These are phyloP conservation scores for Limnothrissa miodon DNA, from an alignment of 2,113 vertebrate species.

Conservation along the genomic window DNA sequence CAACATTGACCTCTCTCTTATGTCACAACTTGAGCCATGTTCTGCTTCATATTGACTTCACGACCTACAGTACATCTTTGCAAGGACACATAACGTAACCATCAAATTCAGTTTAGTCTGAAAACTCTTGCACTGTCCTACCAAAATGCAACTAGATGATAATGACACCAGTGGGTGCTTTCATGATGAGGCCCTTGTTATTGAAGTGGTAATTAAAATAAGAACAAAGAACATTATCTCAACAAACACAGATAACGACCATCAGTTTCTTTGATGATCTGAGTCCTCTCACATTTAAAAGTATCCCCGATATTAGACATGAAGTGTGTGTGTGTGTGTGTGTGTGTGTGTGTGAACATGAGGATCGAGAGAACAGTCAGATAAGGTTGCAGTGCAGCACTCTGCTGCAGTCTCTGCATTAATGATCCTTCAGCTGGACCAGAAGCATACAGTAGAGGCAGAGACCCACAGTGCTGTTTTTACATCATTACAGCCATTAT, in stretches of 20 bases:
- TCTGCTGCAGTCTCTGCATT: conserved; percentile 4
- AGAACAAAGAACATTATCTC: no score
- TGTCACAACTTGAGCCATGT: background rate
- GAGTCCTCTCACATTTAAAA: background rate
- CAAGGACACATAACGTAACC: background rate
- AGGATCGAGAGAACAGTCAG: no score
- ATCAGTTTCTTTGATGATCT: background rate
- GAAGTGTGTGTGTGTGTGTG: background rate
- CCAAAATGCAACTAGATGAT: background rate
- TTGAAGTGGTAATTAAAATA: no score
- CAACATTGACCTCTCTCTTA: background rate
- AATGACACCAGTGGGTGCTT: background rate
- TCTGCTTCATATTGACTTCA: background rate
- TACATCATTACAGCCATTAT: background rate
- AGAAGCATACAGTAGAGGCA: background rate
- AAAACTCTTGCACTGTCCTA: no score
- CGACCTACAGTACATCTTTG: background rate
- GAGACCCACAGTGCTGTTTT: no score
- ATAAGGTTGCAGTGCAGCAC: background rate
- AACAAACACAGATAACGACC: no score
- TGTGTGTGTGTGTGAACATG: background rate
- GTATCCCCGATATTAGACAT: background rate
- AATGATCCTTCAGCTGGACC: background rate
- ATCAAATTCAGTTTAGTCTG: background rate
- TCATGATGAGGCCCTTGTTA: background rate